phyloP scores from a whole-genome alignment of 2,113 vertebrate species.

The crab-eating macaque (Macaca fascicularis) region DNA sequence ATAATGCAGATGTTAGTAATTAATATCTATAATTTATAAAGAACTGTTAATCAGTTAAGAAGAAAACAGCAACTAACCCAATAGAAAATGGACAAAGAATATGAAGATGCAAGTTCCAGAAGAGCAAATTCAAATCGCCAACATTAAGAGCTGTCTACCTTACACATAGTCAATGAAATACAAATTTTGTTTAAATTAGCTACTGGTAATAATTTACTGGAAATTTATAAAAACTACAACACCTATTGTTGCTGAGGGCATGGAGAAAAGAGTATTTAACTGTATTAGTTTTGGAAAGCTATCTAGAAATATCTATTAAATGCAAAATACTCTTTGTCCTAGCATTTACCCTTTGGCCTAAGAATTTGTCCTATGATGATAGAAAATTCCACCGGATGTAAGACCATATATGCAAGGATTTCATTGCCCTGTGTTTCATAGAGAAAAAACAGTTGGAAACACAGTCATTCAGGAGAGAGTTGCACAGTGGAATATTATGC shows the following conservation, averaged over 20 bases:
- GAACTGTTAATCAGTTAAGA: not conserved
- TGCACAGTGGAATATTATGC: not conserved
- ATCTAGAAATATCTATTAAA: not conserved
- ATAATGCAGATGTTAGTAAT: not conserved
- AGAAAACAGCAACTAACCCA: not conserved
- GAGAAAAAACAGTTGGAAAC: not conserved
- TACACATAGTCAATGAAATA: not conserved
- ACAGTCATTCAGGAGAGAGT: not conserved
- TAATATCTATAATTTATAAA: not conserved
- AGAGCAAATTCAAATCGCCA: not conserved
- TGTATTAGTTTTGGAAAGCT: not conserved
- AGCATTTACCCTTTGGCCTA: not conserved
- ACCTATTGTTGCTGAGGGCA: not conserved
- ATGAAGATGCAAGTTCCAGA: not conserved
- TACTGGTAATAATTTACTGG: not conserved
- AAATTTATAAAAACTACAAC: not conserved
- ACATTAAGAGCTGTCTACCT: not conserved
- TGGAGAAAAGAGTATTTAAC: not conserved
- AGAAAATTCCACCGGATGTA: not conserved
- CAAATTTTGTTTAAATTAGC: not conserved
- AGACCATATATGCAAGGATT: not conserved
- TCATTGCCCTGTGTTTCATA: not conserved
- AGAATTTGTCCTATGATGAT: not conserved
- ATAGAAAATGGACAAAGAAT: not conserved
- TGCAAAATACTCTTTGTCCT: not conserved